phyloP scores from a whole-genome alignment of 2,888 invertebrate species.

The Nowickia ferox region DNA sequence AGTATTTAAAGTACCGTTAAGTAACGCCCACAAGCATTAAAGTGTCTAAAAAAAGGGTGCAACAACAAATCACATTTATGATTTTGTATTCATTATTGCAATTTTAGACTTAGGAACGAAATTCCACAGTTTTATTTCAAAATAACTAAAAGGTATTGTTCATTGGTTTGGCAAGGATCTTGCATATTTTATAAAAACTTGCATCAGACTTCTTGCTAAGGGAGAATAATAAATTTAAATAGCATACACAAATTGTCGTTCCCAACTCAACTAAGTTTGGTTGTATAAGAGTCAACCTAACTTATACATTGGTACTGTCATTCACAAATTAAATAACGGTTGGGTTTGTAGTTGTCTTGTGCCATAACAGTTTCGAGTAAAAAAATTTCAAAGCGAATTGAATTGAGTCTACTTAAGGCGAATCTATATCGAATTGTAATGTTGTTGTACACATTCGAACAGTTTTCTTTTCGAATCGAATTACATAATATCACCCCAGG shows the following conservation, averaged over 20 bases:
- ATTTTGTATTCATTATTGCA: background rate
- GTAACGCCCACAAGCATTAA: constrained; percentile 53
- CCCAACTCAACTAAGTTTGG: no score
- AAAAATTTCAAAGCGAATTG: no score
- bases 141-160: background rate
- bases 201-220: background rate
- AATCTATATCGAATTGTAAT: no score
- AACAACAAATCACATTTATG: background rate
- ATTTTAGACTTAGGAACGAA: background rate
- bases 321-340: no score
- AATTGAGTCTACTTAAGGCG: no score
- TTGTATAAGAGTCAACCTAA: no score
- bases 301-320: background rate
- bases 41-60: background rate
- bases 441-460: no score
- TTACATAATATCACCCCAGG: no score
- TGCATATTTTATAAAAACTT: background rate
- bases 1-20: constrained; percentile 59
- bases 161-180: background rate
- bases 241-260: no score
- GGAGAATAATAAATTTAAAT: background rate
- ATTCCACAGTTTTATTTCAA: background rate
- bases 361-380: no score
- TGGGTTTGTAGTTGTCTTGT: no score
- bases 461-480: no score